Evolutionary conservation across 2,797 vertebrate species (phyloP), one percentile per base, ranked within the genome.

Genomic region (Furcifer pardalis): DNA sequence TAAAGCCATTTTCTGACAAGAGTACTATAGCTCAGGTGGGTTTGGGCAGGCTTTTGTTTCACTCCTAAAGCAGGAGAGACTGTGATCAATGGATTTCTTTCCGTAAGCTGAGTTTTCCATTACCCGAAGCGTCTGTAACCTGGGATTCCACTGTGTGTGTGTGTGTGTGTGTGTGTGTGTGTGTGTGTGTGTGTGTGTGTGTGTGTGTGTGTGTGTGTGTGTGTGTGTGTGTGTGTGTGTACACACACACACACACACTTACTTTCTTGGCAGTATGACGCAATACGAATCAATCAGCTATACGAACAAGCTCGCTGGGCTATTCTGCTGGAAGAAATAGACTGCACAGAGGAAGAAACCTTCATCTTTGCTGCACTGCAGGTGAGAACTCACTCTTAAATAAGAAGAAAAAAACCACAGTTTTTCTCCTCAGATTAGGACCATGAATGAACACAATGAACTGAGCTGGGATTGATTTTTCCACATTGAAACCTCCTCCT

Each of bases 281-380:
- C 96, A 0, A 97, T 99, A 75, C 95, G 98, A 81, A 99, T 99
- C 95, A 99, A 98, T 42, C 99, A 99, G 87, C 95, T 99, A n/a
- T 99, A 99, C 0, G 98, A 99, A 86, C 99, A 99, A 94, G 99
- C 98, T 2, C 97, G 98, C 35, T 99, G 99, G 99, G 91, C 97
- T 91, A 97, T 99, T 94, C 95, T 99, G 74, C 89, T 98, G 87
- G 99, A 99, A 94, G 98, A 99, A 90, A 98, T 99, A 0, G 98
- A 99, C 79, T 99, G 98, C 94, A 99, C 99, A 0, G 99, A 99
- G 52, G 99, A 99, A 86, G 99, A 99, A 89, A 99, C 99, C 97
- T 90, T 99, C 86, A 98, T 99, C 97, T 99, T 99, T 7, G 98
- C 98, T 7, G 98, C 98, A 0, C 90, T 99, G 25, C 99, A 99